These are phyloP conservation scores for Mycteria americana DNA, from an alignment of 2,797 vertebrate genomes.

Conservation along the genomic window DNA sequence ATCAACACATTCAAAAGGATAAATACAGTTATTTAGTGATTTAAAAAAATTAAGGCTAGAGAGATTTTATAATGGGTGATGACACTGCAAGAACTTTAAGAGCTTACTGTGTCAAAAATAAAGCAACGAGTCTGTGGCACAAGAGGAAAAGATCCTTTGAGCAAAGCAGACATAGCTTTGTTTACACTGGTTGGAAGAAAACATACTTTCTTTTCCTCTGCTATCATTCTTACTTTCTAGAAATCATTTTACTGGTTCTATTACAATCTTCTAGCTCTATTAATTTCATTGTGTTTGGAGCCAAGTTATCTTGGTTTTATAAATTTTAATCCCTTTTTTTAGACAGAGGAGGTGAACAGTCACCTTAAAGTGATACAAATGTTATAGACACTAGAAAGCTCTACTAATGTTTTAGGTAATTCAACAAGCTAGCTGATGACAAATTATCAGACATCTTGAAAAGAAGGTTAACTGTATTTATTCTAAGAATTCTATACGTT, in stretches of 20 bases:
- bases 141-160: background rate
- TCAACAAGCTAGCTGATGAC: background rate
- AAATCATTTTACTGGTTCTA: background rate
- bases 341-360: background rate
- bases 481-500: background rate
- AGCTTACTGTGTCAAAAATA: conserved; percentile 4
- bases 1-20: background rate
- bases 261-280: background rate
- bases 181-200: background rate
- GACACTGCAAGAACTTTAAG: background rate
- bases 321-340: background rate
- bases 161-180: background rate
- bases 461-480: background rate
- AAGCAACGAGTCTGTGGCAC: background rate
- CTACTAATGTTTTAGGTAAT: background rate
- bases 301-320: background rate
- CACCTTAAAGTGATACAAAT: background rate
- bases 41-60: background rate
- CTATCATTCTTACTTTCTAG: background rate
- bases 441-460: background rate
- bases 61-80: background rate
- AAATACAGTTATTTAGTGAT: background rate
- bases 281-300: background rate
- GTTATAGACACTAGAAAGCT: background rate
- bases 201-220: background rate